Base-by-base conservation (phyloP, 2,888 invertebrate species). In the Tenthredo mesomela region DNA sequence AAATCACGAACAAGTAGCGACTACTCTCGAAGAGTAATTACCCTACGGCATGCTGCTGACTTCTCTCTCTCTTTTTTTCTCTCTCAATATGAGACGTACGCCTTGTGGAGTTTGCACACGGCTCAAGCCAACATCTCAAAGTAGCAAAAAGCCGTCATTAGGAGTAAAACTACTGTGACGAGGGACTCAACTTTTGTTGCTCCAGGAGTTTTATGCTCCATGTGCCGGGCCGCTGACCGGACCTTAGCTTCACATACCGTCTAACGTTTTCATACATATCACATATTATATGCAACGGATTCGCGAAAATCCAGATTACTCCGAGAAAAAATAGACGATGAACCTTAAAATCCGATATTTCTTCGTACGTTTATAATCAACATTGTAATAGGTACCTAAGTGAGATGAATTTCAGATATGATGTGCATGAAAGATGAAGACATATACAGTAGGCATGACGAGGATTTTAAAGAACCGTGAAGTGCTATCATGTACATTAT, bases 81-180 rank as follows among this genome's bases (percentile, higher is more conserved):
- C 71, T 40, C n/a, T 54, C 37, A 54, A 54, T 6, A 73, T 43
- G 21, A 73, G 43, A 70, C 37, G 37, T 18, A 40, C 21, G 43
- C 40, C 40, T 18, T n/a, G 21, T 43, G 21, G 21, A 71, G 21
- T 43, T 73, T 73, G 43, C 71, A 73, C 71, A 43, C 40, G 71
- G 43, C n/a, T 73, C 43, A 73, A 43, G 10, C 71, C 9, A 73
- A 77, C 29, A 54, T 29, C 29, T 80, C n/a, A 9, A 25, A 61
- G 65, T 50, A 65, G 58, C 58, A 82, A 70, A 82, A 82, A 82
- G 29, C 43, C 47, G 47, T 82, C 65, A 29, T 82, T 82, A 82
- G 50, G 37, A 65, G 67, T 67, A 47, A 21, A 47, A 37, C 47
- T 15, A 9, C 82, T 70, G 70, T 82, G 82, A 80, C 80, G 80